Base-by-base conservation (phyloP, 2,797 vertebrate species). In the Lagorchestes hirsutus region DNA sequence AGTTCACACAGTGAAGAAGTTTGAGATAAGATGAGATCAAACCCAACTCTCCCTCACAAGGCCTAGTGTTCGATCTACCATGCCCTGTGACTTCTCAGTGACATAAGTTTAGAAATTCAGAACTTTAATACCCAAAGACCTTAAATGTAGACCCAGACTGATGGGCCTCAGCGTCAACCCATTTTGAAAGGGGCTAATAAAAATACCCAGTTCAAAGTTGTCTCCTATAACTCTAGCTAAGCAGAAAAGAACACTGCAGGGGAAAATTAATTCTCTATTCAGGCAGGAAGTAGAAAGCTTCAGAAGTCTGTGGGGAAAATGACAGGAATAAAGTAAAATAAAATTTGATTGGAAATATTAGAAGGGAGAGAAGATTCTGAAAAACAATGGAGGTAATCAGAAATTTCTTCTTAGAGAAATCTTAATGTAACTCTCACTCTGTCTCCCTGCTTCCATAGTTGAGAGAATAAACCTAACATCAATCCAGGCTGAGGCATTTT, bases 351-450 rank as follows among this genome's bases (percentile, higher is more conserved):
- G 56, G 67, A 96, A 95, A 91, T 96, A 34, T 96, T 91, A 95
- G 52, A 96, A 95, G 95, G 8, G 67, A 91, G 55, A 93, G 14
- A 0, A 18, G 34, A 27, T 91, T 91, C 46, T 59, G 54, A 54
- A 93, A 95, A 95, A 93, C 50, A 94, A 93, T 40, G 56, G 18
- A 82, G 29, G 90, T 93, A 95, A 92, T 22, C 11, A 22, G 31
- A 94, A 94, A 46, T 52, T 95, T 10, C 13, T 96, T 96, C 95
- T 91, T 96, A 96, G 97, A 96, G 94, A n/a, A n/a, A n/a, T n/a
- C n/a, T n/a, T n/a, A 96, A 96, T 92, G 94, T 95, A 96, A 93
- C 74, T 97, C 92, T 97, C 62, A 93, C 96, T 92, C 56, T 93
- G 18, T 56, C 87, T 34, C 91, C 46, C 50, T 52, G 57, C 93